Evolutionary conservation across 2,888 invertebrate genomes (phyloP).

Genomic region (Lepidocyrtinus sp.): DNA sequence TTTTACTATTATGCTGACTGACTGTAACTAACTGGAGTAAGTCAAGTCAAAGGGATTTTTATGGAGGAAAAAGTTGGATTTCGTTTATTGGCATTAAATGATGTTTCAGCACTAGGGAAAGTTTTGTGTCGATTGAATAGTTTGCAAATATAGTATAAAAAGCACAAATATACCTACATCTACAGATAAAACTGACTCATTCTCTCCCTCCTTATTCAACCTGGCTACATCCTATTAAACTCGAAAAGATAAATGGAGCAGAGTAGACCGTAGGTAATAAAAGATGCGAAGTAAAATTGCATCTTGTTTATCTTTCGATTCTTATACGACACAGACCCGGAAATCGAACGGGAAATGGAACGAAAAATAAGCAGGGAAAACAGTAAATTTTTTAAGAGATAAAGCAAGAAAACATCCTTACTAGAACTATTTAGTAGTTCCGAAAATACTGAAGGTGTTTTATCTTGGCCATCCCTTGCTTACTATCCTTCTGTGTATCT

Average conservation of each 20-base stretch:
- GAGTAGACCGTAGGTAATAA: not conserved
- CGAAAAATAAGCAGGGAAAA: not conserved
- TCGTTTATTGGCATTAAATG: conserved; percentile 16
- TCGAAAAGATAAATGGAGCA: too few species aligned
- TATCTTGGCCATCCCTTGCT: too few species aligned
- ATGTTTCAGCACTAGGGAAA: not conserved
- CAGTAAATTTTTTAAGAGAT: not conserved
- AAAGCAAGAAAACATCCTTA: not conserved
- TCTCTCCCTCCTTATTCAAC: not conserved
- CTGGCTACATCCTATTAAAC: too few species aligned
- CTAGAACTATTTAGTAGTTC: too few species aligned
- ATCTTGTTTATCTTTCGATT: conserved; percentile 5
- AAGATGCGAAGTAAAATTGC: not conserved
- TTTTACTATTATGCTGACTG: too few species aligned
- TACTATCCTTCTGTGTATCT: too few species aligned
- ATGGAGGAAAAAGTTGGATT: not conserved
- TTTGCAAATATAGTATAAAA: not conserved
- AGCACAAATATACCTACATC: too few species aligned
- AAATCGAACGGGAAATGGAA: not conserved
- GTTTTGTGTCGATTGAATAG: conserved; percentile 13
- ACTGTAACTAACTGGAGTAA: not conserved
- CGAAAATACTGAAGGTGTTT: not conserved
- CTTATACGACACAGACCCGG: not conserved
- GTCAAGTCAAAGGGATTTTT: not conserved
- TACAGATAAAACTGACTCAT: too few species aligned